Base-by-base conservation (phyloP, 35 echinoderm and acorn worm genomes). In the Amphiura filiformis region DNA sequence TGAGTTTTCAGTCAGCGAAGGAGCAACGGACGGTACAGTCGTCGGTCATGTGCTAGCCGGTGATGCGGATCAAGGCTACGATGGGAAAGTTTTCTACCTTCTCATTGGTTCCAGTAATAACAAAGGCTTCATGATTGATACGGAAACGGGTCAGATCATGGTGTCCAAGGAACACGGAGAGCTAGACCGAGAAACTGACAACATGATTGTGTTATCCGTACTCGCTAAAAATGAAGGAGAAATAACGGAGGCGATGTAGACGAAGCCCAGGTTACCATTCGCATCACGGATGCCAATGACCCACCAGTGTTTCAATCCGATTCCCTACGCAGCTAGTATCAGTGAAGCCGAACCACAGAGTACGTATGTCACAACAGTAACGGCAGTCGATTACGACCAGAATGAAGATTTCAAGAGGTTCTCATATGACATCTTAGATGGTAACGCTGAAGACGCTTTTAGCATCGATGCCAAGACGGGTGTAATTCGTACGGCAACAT, bases 221-320 rank as follows among this genome's bases (percentile, higher is more conserved):
- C 49, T 98, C 30, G 96, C 96, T 18, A 98, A 94, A 76, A 98
- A 98, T 82, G 83, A 81, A 39, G 96, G 92, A 38, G 47, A 80
- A 42, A 85, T 98, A 56, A 81, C 79, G 96, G 96, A 38, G 81
- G 75, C 33, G 88, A 91, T 39, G 80, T 98, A 0, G 96, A 94
- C 89, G 90, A 94, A 84, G 88, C 92, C 0, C 87, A 80, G 81
- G 87, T 98, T 13, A 90, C 75, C 20, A 65, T 98, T 32, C 78
- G 86, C 26, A 95, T 99, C 14, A 77, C 84, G 34, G 96, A 99
- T 87, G 96, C 93, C 1, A 99, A 99, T 57, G 96, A 99, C 77
- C 87, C 96, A 31, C 96, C 96, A 56, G 83, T 92, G 17, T 99
- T 99, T 40, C 37, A 80, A 39, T 75, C 87, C 4, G 90, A 99